These are phyloP conservation scores for Cheumatopsyche charites DNA, from an alignment of 1,140 invertebrate species.

Conservation along the genomic window DNA sequence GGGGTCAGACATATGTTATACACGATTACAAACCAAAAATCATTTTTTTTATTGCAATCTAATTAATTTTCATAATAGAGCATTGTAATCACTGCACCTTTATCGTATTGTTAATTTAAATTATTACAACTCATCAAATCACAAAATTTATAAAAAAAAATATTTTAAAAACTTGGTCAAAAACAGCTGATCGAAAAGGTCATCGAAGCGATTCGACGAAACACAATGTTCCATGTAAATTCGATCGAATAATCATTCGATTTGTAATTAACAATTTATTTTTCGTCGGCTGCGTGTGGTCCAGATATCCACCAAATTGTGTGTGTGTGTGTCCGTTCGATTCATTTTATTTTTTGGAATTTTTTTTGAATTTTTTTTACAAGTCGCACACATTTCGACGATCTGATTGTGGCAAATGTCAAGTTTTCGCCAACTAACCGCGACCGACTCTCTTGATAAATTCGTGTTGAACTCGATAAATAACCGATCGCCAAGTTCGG, in stretches of 20 bases:
- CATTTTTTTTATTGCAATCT: no score
- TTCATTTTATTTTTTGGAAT: background rate
- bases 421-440: conserved; percentile 1
- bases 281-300: conserved; percentile 2
- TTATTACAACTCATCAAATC: no score
- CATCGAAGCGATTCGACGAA: background rate
- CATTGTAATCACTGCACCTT: no score
- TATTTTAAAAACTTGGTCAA: no score
- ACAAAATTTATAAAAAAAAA: no score
- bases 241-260: background rate
- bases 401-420: conserved; percentile 28
- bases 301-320: conserved; percentile 1
- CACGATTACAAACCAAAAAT: no score
- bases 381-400: background rate
- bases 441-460: conserved; percentile 1
- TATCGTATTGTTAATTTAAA: no score
- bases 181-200: background rate
- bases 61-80: no score
- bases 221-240: background rate
- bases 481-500: no score
- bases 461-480: no score
- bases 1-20: no score
- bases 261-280: background rate
- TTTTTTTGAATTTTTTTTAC: background rate
- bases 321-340: background rate